phyloP scores from a whole-genome alignment of 2,888 invertebrate genomes.

The Hyposoter dolosus region DNA sequence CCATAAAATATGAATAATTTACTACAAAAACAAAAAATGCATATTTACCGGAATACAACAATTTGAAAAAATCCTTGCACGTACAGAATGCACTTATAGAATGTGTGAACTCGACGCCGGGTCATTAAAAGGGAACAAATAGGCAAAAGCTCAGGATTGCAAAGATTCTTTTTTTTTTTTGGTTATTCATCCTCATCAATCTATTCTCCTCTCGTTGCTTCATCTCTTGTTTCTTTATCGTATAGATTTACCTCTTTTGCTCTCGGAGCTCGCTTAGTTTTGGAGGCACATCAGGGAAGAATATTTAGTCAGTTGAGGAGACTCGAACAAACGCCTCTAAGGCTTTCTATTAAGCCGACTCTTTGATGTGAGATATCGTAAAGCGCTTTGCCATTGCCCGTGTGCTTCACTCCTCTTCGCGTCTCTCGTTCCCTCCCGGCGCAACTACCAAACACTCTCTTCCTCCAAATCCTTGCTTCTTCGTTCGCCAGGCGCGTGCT shows the following conservation, averaged over 20 bases:
- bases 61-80: too few species aligned
- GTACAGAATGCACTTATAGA: too few species aligned
- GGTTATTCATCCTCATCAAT: slow-evolving; percentile 40
- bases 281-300: slow-evolving; percentile 78
- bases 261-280: slow-evolving; percentile 9
- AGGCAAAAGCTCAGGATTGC: background rate
- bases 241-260: slow-evolving; percentile 23
- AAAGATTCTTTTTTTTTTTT: slow-evolving; percentile 10
- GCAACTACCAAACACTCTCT: slow-evolving; percentile 61
- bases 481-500: slow-evolving; percentile 13
- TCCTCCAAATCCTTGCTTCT: slow-evolving; percentile 50
- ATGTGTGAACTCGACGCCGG: too few species aligned
- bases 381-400: slow-evolving; percentile 79
- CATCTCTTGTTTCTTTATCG: slow-evolving; percentile 10
- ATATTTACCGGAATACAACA: too few species aligned
- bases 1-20: too few species aligned
- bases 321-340: slow-evolving; percentile 87
- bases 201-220: background rate
- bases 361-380: slow-evolving; percentile 84
- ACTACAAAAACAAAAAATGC: too few species aligned
- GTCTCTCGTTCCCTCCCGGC: slow-evolving; percentile 48
- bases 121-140: background rate
- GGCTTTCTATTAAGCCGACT: slow-evolving; percentile 87
- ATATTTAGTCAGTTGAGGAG: slow-evolving; percentile 85
- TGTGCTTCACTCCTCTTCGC: slow-evolving; percentile 57